phyloP scores from a whole-genome alignment of 2,113 vertebrate genomes.

The Zosterops borbonicus region DNA sequence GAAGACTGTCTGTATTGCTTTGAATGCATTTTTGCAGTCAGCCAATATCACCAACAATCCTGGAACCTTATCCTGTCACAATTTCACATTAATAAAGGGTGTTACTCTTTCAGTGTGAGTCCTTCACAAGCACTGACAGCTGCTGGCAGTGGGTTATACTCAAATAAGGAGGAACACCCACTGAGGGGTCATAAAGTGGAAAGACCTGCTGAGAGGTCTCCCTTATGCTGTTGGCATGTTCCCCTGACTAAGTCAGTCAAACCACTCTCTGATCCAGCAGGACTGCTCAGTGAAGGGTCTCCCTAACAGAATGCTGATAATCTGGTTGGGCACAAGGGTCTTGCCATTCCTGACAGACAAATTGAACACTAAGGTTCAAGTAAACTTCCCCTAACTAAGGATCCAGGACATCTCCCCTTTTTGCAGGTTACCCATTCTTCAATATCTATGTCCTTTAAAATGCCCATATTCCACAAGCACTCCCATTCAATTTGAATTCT shows the following conservation, averaged over 20 bases:
- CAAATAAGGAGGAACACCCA: neutral
- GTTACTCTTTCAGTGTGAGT: neutral
- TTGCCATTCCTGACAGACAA: neutral
- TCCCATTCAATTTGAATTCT: neutral
- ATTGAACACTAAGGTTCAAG: neutral
- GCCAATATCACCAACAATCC: fast-evolving
- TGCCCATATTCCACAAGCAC: neutral
- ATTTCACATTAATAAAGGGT: neutral
- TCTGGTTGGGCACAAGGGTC: neutral
- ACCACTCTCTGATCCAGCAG: neutral
- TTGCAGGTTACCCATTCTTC: neutral
- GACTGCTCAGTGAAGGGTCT: neutral
- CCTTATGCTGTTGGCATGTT: no score
- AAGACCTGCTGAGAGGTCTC: no score
- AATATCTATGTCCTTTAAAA: neutral
- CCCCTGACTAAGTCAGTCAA: neutral
- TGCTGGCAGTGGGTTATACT: neutral
- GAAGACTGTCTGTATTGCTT: no score
- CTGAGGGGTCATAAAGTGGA: neutral
- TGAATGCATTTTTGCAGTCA: neutral
- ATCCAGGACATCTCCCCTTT: neutral
- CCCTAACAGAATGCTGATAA: neutral
- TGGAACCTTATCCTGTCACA: neutral
- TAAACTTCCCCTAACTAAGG: neutral
- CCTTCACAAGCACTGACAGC: neutral